phyloP scores from a whole-genome alignment of 2,797 vertebrate genomes.

The Clarias platycephalus region DNA sequence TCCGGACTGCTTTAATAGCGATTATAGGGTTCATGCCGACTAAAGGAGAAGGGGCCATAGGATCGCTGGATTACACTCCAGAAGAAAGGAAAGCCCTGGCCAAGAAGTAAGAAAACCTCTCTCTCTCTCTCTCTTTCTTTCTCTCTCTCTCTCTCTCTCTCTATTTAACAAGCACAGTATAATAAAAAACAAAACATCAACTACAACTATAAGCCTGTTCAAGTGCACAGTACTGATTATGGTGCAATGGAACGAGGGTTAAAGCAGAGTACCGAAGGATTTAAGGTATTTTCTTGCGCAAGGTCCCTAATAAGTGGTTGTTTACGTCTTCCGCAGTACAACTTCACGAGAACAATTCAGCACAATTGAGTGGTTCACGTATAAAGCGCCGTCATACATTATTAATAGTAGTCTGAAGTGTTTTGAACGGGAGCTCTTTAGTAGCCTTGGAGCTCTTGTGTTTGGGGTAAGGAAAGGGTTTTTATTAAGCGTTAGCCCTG shows the following conservation, averaged over 20 bases:
- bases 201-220: background rate
- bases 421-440: background rate
- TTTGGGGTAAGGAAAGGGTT: background rate
- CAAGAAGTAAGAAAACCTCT: slow-evolving; percentile 86
- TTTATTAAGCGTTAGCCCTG: background rate
- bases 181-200: background rate
- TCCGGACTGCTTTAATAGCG: slow-evolving; percentile 93
- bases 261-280: background rate
- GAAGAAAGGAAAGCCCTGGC: slow-evolving; percentile 93
- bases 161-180: background rate
- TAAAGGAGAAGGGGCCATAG: slow-evolving; percentile 97
- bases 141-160: background rate
- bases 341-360: background rate
- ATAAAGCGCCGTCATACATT: slow-evolving; percentile 1
- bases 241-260: background rate
- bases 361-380: no score
- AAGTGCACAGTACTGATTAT: background rate
- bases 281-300: background rate
- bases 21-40: slow-evolving; percentile 99
- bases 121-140: slow-evolving; percentile 5
- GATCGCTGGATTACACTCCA: slow-evolving; percentile 95
- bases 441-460: background rate
- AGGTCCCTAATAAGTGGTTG: background rate
- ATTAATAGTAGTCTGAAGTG: slow-evolving; percentile 11
- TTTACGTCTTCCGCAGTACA: no score